Evolutionary conservation across 2,888 invertebrate genomes (phyloP).

Genomic region (Stenoptilia bipunctidactyla): DNA sequence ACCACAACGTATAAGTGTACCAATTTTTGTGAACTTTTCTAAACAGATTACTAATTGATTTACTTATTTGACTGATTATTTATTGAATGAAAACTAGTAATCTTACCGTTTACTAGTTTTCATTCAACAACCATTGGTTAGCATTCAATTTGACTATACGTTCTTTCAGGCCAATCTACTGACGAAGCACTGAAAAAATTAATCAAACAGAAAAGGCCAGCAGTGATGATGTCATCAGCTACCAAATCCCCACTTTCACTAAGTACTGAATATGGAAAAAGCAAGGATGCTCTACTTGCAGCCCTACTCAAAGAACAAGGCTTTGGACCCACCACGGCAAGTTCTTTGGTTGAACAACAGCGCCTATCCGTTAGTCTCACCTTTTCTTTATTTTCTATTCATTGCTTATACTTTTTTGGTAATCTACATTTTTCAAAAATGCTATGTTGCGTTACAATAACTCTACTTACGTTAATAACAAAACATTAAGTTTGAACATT

Average conservation of each 20-base stretch:
- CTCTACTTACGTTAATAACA: too few relatives aligned
- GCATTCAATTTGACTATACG: too few relatives aligned
- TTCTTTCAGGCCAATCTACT: conserved; percentile 47
- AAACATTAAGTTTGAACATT: too few relatives aligned
- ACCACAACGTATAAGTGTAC: too few relatives aligned
- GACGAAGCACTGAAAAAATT: conserved; percentile 56
- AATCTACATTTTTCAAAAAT: too few relatives aligned
- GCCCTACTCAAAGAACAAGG: conserved; percentile 79
- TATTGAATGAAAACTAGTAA: too few relatives aligned
- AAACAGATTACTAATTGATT: too few relatives aligned
- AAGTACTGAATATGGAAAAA: conserved; percentile 71
- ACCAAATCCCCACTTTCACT: conserved; percentile 52
- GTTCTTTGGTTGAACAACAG: conserved; percentile 70
- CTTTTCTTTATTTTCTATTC: conserved; percentile 16
- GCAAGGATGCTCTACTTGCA: conserved; percentile 78
- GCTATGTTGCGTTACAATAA: too few relatives aligned
- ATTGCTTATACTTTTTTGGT: conserved; percentile 3
- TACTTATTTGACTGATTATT: background rate
- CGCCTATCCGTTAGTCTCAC: conserved; percentile 65
- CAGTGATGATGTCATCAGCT: conserved; percentile 50
- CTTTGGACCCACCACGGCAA: conserved; percentile 79
- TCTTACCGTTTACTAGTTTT: too few relatives aligned
- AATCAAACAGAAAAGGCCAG: conserved; percentile 37
- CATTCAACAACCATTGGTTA: too few relatives aligned
- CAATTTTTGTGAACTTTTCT: too few relatives aligned